Evolutionary conservation across 2,113 vertebrate species (phyloP).

Genomic region (Noctilio leporinus): DNA sequence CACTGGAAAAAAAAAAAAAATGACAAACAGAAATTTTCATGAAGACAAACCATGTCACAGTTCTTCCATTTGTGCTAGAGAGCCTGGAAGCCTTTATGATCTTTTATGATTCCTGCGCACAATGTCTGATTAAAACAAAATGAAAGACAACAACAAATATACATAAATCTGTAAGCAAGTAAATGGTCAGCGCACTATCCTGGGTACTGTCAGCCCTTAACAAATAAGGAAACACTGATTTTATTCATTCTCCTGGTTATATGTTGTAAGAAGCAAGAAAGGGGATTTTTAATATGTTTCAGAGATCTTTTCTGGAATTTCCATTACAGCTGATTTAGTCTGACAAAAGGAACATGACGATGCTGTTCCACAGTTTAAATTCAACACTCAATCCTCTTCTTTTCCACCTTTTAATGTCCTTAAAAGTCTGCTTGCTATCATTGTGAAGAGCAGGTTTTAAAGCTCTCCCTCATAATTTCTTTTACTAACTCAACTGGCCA

Average conservation of each 20-base stretch:
- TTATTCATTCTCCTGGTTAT: background rate
- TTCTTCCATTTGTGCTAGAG: background rate
- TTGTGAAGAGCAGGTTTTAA: constrained; percentile 22
- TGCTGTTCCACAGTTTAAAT: background rate
- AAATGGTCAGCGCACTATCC: background rate
- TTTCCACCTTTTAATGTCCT: background rate
- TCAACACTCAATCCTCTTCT: background rate
- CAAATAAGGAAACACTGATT: background rate
- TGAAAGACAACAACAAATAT: background rate
- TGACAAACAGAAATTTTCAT: background rate
- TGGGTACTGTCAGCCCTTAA: background rate
- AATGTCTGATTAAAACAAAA: background rate
- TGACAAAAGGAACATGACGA: background rate
- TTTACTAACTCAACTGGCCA: background rate
- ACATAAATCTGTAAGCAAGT: background rate
- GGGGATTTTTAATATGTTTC: constrained; percentile 3
- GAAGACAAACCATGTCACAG: background rate
- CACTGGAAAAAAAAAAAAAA: background rate
- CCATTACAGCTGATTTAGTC: background rate
- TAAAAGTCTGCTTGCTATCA: background rate
- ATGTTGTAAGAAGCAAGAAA: background rate
- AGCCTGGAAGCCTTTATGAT: background rate
- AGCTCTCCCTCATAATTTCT: background rate
- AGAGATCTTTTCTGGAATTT: background rate
- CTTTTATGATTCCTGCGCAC: background rate